These are phyloP conservation scores for Struthio camelus DNA, from an alignment of 2,113 vertebrate genomes.

Conservation along the genomic window DNA sequence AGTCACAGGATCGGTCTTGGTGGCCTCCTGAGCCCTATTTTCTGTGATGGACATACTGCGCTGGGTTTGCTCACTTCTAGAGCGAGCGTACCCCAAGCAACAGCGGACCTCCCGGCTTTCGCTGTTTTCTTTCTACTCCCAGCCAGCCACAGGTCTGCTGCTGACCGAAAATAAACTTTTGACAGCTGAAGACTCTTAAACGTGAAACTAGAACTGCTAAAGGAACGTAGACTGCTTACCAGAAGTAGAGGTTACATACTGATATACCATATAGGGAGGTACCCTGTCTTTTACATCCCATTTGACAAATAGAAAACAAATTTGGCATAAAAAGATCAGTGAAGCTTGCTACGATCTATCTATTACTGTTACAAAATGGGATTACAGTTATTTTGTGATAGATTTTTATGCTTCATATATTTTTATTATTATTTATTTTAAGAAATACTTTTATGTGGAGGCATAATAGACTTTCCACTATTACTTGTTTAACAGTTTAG, in stretches of 20 bases:
- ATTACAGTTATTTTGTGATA: conserved; percentile 2
- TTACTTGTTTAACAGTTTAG: conserved; percentile 59
- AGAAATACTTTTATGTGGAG: conserved; percentile 39
- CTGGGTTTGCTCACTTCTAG: not conserved
- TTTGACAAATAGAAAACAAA: conserved; percentile 29
- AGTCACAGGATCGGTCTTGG: not conserved
- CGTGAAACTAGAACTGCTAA: not conserved
- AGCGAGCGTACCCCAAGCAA: not conserved
- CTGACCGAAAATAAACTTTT: not conserved
- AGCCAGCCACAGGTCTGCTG: not conserved
- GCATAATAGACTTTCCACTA: conserved; percentile 47
- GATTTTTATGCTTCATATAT: conserved; percentile 25
- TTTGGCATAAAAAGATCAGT: conserved; percentile 4
- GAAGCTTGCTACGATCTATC: not conserved
- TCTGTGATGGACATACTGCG: not conserved
- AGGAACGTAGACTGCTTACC: not conserved
- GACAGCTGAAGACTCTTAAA: not conserved
- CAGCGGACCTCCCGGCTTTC: not conserved
- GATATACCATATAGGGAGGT: not conserved
- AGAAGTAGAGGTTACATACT: not conserved
- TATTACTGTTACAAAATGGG: conserved; percentile 32
- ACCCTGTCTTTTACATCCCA: not conserved
- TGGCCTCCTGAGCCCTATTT: not conserved
- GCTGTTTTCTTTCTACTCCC: not conserved
- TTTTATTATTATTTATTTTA: conserved; percentile 65